phyloP scores from a whole-genome alignment of 2,888 invertebrate genomes.

The Theodoxus fluviatilis region DNA sequence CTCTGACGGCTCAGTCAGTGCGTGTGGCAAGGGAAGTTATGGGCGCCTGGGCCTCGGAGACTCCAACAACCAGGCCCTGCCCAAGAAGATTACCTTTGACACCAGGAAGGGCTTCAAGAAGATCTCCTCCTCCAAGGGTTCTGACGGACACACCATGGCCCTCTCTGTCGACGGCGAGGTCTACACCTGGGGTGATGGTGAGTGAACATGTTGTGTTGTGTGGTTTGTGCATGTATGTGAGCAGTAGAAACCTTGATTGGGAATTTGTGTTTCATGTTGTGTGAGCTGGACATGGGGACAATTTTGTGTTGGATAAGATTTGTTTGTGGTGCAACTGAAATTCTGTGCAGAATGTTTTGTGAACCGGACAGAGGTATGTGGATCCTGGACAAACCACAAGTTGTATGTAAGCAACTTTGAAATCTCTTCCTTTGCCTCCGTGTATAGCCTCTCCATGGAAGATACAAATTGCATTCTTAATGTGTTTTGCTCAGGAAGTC shows the following conservation, averaged over 20 bases:
- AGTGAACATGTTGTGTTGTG: conserved; percentile 27
- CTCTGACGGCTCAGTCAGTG: conserved; percentile 71
- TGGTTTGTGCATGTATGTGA: no score
- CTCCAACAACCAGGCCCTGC: conserved; percentile 71
- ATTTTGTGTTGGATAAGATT: neutral
- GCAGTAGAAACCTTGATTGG: neutral
- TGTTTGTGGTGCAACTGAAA: neutral
- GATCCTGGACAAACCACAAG: no score
- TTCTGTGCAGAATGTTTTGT: no score
- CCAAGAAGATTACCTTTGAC: conserved; percentile 70
- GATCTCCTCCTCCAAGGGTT: conserved; percentile 73
- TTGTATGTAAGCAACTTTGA: no score
- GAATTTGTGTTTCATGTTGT: neutral
- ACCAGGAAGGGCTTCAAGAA: conserved; percentile 64
- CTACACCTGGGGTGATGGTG: conserved; percentile 75
- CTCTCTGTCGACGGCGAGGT: conserved; percentile 73
- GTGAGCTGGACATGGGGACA: neutral
- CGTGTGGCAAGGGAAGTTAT: conserved; percentile 74
- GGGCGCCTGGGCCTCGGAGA: conserved; percentile 74
- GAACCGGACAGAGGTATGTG: no score
- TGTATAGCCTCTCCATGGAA: no score
- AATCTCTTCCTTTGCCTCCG: no score
- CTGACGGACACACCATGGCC: conserved; percentile 74
- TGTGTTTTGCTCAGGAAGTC: no score
- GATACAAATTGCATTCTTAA: no score